These are phyloP conservation scores for Apotomis capreana DNA, from an alignment of 2,888 invertebrate genomes.

Conservation along the genomic window DNA sequence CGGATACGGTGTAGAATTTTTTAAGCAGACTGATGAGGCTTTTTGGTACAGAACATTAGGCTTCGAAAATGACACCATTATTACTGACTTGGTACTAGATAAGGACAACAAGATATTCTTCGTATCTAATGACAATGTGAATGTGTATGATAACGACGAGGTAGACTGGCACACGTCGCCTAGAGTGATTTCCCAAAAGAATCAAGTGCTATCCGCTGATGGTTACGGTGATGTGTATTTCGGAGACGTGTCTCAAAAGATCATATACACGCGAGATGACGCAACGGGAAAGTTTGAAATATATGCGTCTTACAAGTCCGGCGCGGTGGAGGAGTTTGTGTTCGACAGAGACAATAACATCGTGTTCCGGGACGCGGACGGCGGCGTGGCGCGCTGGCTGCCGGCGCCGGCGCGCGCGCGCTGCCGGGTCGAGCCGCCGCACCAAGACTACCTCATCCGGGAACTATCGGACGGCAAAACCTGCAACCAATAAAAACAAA, in stretches of 20 bases:
- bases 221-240: background rate
- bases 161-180: background rate
- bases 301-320: background rate
- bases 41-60: background rate
- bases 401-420: background rate
- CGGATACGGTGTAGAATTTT: background rate
- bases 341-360: background rate
- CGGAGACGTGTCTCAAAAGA: background rate
- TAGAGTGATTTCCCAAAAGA: background rate
- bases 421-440: too few species aligned
- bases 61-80: background rate
- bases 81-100: background rate
- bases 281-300: background rate
- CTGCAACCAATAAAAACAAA: too few species aligned
- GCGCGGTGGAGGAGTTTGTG: slow-evolving; percentile 4
- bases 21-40: background rate
- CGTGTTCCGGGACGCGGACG: slow-evolving; percentile 7
- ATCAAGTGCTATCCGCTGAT: background rate
- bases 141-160: background rate
- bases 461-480: too few species aligned
- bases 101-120: background rate
- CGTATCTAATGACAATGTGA: background rate
- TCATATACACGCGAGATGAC: slow-evolving; percentile 2
- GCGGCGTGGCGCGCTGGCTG: background rate
- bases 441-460: too few species aligned